Evolutionary conservation across 2,888 invertebrate genomes (phyloP).

Genomic region (Hyppa rectilinea): DNA sequence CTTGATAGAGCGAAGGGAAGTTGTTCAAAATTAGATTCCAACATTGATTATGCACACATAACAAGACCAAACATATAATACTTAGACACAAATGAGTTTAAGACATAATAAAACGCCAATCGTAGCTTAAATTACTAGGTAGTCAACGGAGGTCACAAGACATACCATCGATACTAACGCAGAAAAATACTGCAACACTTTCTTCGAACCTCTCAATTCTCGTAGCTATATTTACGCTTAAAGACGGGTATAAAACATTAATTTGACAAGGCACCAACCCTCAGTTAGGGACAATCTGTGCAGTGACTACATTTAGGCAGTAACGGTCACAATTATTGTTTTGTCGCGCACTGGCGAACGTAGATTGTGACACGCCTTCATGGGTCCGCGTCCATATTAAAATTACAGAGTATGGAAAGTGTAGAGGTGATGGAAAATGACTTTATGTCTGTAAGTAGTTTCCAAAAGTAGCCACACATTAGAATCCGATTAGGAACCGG

Average conservation of each 20-base stretch:
- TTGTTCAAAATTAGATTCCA: background rate
- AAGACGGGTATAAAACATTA: constrained; percentile 56
- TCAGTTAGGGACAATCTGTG: constrained; percentile 57
- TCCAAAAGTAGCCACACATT: background rate
- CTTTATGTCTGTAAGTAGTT: background rate
- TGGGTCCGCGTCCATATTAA: constrained; percentile 53
- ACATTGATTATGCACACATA: background rate
- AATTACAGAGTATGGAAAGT: constrained; percentile 38
- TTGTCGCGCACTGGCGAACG: constrained; percentile 57
- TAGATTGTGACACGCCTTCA: constrained; percentile 65
- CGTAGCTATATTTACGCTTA: constrained; percentile 25
- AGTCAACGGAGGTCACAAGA: too few relatives aligned
- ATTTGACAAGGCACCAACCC: constrained; percentile 53
- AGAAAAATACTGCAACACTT: background rate
- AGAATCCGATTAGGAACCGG: background rate
- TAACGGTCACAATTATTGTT: constrained; percentile 66
- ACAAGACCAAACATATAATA: background rate
- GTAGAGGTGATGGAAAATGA: constrained; percentile 29
- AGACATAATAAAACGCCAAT: background rate
- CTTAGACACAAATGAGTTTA: background rate
- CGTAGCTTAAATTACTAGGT: too few relatives aligned
- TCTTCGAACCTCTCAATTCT: background rate
- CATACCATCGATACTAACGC: background rate
- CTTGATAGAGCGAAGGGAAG: background rate
- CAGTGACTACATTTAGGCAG: constrained; percentile 47